Evolutionary conservation across 2,888 invertebrate genomes (phyloP), one percentile per base, ranked within the genome.

Genomic region (Spodoptera exigua): DNA sequence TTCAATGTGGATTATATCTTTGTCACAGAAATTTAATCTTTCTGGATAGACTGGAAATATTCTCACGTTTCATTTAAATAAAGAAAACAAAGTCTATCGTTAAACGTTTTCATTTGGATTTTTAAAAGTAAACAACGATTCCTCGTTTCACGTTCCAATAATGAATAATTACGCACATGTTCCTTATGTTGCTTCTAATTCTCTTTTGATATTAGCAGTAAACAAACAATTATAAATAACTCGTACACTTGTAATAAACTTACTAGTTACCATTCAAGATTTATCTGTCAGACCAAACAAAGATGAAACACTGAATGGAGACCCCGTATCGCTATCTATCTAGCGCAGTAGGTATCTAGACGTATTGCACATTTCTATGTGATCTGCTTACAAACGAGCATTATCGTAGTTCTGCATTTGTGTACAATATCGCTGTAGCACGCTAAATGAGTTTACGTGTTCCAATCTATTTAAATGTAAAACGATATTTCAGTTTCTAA

Each of bases 341-440:
- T 65, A 61, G 76, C 61, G 56, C 63, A 78, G 46, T 73, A 51
- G 68, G 60, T 71, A 65, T 68, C 51, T 66, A 60, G 54, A 70
- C 18, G 75, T 65, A 68, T 65, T 80, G 76, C 74, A 78, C 80
- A 80, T 89, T 89, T 78, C 69, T 71, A 87, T 88, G 83, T 84
- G 81, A 84, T 85, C 79, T 76, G 68, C 61, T 48, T 70, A 66
- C 70, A 40, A 5, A 60, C 46, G 27, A 34, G 21, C 17, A 56
- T 55, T 54, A 59, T 60, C 60, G 40, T 27, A 14, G 35, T 41
- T 49, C 35, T 60, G 54, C 56, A 63, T 52, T 65, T 60, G 55
- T 17, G 27, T 61, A 44, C 40, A 74, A 76, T 56, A 59, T 37
- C 48, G 17, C 40, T 44, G 56, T 32, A 44, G 27, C 58, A 74